These are phyloP conservation scores for Physocephala rufipes DNA, from an alignment of 2,888 invertebrate genomes.

Conservation along the genomic window DNA sequence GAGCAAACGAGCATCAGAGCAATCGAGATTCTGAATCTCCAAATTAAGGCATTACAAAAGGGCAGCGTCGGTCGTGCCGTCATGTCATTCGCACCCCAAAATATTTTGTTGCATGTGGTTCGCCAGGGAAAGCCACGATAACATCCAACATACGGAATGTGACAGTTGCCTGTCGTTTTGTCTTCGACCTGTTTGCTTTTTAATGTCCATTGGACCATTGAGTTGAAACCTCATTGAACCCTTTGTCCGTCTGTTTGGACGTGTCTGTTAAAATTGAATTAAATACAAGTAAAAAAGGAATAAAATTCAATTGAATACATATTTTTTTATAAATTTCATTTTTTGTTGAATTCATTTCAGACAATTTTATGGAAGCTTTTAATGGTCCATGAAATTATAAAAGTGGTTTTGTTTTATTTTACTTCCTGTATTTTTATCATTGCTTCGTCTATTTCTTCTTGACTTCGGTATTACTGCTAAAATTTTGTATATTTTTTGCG, in stretches of 20 bases:
- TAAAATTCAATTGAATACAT: slow-evolving; percentile 18
- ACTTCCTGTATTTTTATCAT: too few species aligned
- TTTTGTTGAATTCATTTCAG: background rate
- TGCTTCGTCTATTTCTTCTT: too few species aligned
- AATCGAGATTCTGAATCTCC: too few species aligned
- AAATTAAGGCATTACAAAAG: too few species aligned
- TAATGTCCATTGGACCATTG: background rate
- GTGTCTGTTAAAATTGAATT: slow-evolving; percentile 8
- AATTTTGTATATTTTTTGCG: too few species aligned
- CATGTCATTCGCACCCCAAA: slow-evolving; percentile 19
- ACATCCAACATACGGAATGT: background rate
- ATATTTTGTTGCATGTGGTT: background rate
- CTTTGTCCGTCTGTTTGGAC: background rate
- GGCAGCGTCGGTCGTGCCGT: too few species aligned
- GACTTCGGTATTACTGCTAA: too few species aligned
- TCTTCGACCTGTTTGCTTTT: background rate
- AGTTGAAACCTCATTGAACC: background rate
- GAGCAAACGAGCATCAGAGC: too few species aligned
- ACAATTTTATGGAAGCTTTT: background rate
- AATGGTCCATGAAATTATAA: background rate
- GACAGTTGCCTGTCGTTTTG: background rate
- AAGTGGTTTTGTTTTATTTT: background rate
- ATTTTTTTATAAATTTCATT: background rate
- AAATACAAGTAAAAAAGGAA: slow-evolving; percentile 15
- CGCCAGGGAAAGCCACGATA: background rate